These are phyloP conservation scores for Sylvilagus floridanus DNA, from an alignment of 2,797 vertebrate genomes.

Conservation along the genomic window DNA sequence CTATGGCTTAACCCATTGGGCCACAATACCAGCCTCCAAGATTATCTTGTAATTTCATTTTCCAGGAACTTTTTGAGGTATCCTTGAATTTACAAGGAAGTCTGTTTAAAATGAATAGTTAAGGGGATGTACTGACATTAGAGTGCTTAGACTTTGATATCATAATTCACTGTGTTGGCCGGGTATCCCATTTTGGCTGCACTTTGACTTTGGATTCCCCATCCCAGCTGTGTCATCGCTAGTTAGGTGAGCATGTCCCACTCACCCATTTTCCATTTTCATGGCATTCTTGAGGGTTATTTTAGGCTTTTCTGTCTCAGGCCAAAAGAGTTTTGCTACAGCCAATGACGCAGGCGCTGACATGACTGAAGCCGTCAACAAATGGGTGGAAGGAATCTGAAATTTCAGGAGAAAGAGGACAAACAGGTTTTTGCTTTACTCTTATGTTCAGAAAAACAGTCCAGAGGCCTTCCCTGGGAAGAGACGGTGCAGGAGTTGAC, in stretches of 20 bases:
- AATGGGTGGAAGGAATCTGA: conserved; percentile 91
- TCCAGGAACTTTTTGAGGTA: no score
- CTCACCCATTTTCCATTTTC: conserved; percentile 89
- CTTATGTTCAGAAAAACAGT: neutral
- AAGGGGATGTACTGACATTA: neutral
- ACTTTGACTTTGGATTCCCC: neutral
- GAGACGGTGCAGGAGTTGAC: neutral
- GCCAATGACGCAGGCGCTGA: conserved; percentile 93
- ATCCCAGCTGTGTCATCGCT: neutral
- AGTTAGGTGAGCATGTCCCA: neutral
- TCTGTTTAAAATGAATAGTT: neutral
- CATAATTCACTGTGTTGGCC: neutral
- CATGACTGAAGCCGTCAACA: conserved; percentile 93
- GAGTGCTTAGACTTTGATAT: neutral
- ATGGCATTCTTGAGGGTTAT: conserved; percentile 81
- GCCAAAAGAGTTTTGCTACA: conserved; percentile 93
- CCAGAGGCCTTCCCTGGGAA: neutral
- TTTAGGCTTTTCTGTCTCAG: conserved; percentile 90
- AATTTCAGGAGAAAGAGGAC: conserved; percentile 67
- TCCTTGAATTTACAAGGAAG: neutral
- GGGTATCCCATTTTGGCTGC: neutral
- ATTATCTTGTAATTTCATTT: no score
- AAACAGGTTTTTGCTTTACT: neutral
- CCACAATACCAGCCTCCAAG: no score
- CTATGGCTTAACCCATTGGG: no score